These are phyloP conservation scores for Hippasteria phrygiana DNA, from an alignment of 53 echinoderm and acorn worm species.

Conservation along the genomic window DNA sequence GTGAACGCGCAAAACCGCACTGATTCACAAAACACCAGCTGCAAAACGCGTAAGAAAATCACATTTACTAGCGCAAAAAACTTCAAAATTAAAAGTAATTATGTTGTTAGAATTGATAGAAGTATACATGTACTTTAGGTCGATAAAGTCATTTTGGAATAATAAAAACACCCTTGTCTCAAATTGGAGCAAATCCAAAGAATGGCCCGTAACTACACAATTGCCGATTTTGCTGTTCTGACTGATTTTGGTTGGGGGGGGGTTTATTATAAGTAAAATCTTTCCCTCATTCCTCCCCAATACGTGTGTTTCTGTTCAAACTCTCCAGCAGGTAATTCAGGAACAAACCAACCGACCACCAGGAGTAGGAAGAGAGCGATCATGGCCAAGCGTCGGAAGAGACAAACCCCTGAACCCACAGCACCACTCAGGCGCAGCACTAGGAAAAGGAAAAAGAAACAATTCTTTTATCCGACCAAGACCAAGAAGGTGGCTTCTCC, in stretches of 20 bases:
- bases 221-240: not conserved
- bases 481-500: not conserved
- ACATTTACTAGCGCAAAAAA: no score
- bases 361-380: conserved; percentile 13
- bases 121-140: no score
- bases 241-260: not conserved
- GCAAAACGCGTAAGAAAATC: no score
- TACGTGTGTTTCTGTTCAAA: not conserved
- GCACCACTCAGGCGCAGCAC: conserved; percentile 50
- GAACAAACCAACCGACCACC: conserved; percentile 5
- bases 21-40: no score
- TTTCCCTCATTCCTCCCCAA: not conserved
- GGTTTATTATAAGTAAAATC: not conserved
- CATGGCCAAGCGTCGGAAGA: not conserved
- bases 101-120: no score
- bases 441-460: conserved; percentile 47
- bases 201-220: no score
- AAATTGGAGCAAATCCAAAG: no score
- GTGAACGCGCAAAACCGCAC: no score
- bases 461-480: conserved; percentile 50
- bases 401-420: not conserved
- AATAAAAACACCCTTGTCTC: no score
- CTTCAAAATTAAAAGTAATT: no score
- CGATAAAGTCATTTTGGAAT: no score
- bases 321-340: not conserved